Base-by-base conservation (phyloP, 2,888 invertebrate species). In the Tetragonisca angustula region DNA sequence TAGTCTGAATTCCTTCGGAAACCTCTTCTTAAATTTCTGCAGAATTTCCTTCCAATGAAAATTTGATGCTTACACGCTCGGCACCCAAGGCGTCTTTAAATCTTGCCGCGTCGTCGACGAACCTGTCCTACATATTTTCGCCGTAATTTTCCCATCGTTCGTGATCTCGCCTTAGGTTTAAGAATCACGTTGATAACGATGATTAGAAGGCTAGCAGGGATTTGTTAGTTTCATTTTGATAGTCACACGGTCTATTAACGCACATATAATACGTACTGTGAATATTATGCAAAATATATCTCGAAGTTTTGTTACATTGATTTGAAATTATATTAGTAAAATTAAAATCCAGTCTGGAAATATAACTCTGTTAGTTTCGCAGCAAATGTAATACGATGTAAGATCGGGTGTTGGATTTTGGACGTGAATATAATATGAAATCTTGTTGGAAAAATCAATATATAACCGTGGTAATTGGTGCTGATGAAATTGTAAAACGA, bases 41-140 rank as follows among this genome's bases (percentile, higher is more conserved):
- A 65, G 83, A 83, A 75, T 88, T 82, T 81, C 76, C 87, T 78
- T 78, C 81, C 76, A 77, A 88, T 88, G 88, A 86, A 88, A 88
- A 86, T 88, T 88, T 88, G 77, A 84, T 86, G 79, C 76, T 61
- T 73, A 64, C 76, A 19, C 52, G 56, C 36, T 49, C 2, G 61
- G 32, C 43, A 13, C 50, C 21, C 50, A 32, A 4, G 56, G 64
- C 59, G 64, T 83, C 73, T 24, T 52, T 71, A 80, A 83, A 77
- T 83, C 77, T 77, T 73, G 73, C 36, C 72, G 50, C 69, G 49
- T 61, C 62, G 56, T 71, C 83, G 67, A 76, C 61, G 36, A 13
- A 17, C 27, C 36, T 67, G 59, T 52, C 67, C 36, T 61, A 67
- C 59, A 49, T 75, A 75, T 59, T n/a, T 24, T 64, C 24, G 24